These are phyloP conservation scores for Gambelia wislizenii DNA, from an alignment of 2,797 vertebrate genomes.

Conservation along the genomic window DNA sequence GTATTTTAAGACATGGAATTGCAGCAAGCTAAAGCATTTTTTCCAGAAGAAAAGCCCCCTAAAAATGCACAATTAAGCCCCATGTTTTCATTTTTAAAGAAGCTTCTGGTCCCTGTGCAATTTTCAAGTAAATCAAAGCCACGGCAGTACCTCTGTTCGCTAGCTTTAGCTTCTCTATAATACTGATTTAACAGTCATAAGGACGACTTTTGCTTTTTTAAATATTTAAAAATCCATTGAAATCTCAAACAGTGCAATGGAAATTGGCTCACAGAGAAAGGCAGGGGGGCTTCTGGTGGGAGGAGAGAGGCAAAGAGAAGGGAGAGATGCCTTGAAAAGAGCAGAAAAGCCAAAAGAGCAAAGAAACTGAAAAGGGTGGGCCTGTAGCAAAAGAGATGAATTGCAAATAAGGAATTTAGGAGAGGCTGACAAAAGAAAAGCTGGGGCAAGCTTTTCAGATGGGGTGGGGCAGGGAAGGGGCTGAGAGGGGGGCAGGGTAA, in stretches of 20 bases:
- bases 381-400: slow-evolving; percentile 54
- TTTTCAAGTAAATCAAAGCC: slow-evolving; percentile 41
- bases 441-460: background rate
- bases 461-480: background rate
- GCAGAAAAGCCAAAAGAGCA: slow-evolving; percentile 48
- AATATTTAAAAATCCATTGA: slow-evolving; percentile 68
- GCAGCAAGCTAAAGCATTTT: background rate
- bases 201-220: slow-evolving; percentile 60
- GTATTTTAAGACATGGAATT: background rate
- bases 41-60: background rate
- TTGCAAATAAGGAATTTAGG: slow-evolving; percentile 41
- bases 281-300: slow-evolving; percentile 28
- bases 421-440: slow-evolving; percentile 37
- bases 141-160: slow-evolving; percentile 8
- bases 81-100: slow-evolving; percentile 43
- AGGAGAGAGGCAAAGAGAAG: slow-evolving; percentile 38
- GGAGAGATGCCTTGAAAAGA: slow-evolving; percentile 32
- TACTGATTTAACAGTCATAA: slow-evolving; percentile 62
- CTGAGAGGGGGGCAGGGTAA: background rate
- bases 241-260: slow-evolving; percentile 58
- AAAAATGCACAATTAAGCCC: slow-evolving; percentile 17
- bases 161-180: slow-evolving; percentile 48
- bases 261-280: slow-evolving; percentile 62
- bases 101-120: slow-evolving; percentile 12
- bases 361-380: slow-evolving; percentile 44